These are phyloP conservation scores for Meiosimyza decipiens DNA, from an alignment of 2,888 invertebrate genomes.

Conservation along the genomic window DNA sequence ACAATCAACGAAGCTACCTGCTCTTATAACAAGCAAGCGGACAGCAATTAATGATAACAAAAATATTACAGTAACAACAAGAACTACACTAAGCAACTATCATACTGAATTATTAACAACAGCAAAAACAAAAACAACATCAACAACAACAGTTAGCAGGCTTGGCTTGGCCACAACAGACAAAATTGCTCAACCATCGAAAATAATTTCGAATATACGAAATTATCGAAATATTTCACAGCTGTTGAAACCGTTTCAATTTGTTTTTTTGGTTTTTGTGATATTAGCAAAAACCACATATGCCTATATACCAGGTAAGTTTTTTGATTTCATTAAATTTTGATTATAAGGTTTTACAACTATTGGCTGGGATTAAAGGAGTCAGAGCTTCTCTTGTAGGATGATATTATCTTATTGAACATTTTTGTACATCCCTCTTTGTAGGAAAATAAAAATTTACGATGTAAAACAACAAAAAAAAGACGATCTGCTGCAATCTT, in stretches of 20 bases:
- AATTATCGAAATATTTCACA: conserved; percentile 45
- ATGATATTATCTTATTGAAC: too few relatives aligned
- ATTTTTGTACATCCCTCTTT: too few relatives aligned
- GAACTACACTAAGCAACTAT: conserved; percentile 17
- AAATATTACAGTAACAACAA: conserved; percentile 38
- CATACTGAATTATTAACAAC: conserved; percentile 41
- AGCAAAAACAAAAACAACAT: conserved; percentile 17
- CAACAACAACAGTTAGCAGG: conserved; percentile 12
- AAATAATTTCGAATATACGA: conserved; percentile 18
- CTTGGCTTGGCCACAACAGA: conserved; percentile 22
- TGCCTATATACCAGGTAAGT: conserved; percentile 66
- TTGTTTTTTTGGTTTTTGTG: conserved; percentile 61
- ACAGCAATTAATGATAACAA: conserved; percentile 43
- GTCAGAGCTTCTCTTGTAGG: too few relatives aligned
- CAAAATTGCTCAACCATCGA: conserved; percentile 33
- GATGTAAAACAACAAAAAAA: too few relatives aligned
- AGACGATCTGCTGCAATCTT: too few relatives aligned
- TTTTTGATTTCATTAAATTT: not conserved
- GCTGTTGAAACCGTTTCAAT: conserved; percentile 53
- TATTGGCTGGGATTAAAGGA: too few relatives aligned
- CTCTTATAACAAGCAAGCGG: conserved; percentile 42
- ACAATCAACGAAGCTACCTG: conserved; percentile 65
- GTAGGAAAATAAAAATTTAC: too few relatives aligned
- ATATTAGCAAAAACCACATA: conserved; percentile 60
- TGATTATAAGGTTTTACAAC: not conserved